Evolutionary conservation across 2,113 vertebrate species (phyloP).

Genomic region (Axis porcinus): DNA sequence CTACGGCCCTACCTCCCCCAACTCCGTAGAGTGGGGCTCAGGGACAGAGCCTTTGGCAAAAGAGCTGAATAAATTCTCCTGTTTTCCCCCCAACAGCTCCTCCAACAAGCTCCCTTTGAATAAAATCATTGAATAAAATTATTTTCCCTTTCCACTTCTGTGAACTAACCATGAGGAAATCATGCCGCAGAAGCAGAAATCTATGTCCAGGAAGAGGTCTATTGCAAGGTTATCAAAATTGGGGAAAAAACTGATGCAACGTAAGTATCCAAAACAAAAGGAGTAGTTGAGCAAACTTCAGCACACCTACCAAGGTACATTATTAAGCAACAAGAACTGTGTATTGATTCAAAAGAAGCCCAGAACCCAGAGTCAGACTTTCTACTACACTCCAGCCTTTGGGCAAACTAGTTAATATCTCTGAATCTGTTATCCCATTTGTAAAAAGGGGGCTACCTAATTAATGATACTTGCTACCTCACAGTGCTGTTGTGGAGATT

Average conservation of each 20-base stretch:
- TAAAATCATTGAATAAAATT: neutral
- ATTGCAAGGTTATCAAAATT: neutral
- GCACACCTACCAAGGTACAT: neutral
- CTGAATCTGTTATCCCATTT: neutral
- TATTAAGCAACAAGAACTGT: neutral
- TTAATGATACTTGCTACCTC: neutral
- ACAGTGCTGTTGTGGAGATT: neutral
- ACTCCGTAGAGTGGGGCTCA: neutral
- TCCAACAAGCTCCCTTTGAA: neutral
- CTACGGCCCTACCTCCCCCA: neutral
- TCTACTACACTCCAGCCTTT: neutral
- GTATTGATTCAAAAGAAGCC: neutral
- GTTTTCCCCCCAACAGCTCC: neutral
- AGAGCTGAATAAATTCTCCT: neutral
- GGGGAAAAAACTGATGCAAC: neutral
- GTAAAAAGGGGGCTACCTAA: neutral
- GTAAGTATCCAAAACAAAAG: neutral
- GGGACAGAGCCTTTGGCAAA: neutral
- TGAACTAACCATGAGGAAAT: neutral
- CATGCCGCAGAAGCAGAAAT: neutral
- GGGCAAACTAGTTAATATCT: neutral
- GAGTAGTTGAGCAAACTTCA: neutral
- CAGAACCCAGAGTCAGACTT: neutral
- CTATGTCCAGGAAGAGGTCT: neutral
- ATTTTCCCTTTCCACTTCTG: neutral